Percentiles rank a stretch among this genome's conserved stretches.
Evolutionary conservation across 2,888 invertebrate species (phyloP).

Genomic region (Trachelus iudaicus): DNA sequence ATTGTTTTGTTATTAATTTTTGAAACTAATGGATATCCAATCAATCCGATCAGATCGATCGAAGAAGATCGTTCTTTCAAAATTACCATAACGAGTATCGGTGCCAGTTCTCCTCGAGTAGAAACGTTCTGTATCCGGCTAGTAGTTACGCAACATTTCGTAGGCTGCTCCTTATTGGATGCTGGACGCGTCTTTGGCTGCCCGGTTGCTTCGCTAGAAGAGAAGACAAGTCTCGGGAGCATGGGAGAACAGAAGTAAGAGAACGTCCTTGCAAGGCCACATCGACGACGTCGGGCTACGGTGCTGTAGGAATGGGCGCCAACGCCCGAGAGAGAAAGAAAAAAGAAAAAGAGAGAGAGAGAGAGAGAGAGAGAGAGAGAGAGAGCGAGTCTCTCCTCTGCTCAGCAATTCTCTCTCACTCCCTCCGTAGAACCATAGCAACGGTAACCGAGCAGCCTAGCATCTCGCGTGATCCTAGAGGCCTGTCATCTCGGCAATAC

Average conservation of each 20-base stretch:
- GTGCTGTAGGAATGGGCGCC: constrained; percentile 27
- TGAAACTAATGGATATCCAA: background rate
- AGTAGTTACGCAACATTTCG: constrained; percentile 46
- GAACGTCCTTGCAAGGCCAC: constrained; percentile 58
- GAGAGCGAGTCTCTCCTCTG: constrained; percentile 16
- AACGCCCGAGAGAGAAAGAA: constrained; percentile 41
- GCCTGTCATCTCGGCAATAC: constrained; percentile 14
- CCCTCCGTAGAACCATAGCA: background rate
- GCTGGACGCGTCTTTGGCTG: constrained; percentile 25
- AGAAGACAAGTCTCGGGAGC: constrained; percentile 15
- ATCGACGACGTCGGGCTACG: constrained; percentile 15
- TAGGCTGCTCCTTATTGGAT: constrained; percentile 25
- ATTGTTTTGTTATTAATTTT: background rate
- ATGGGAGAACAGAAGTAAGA: constrained; percentile 38
- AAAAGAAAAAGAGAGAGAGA: constrained; percentile 6
- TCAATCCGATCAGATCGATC: background rate
- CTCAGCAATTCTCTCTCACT: constrained; percentile 16
- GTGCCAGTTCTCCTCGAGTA: constrained; percentile 16
- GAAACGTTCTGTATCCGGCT: constrained; percentile 19
- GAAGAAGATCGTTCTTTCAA: background rate
- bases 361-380: constrained; percentile 6
- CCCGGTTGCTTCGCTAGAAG: constrained; percentile 10
- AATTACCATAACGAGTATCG: constrained; percentile 29
- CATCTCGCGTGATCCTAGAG: constrained; percentile 35
- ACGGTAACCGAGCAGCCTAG: constrained; percentile 21